Percentiles rank a stretch among this genome's conserved stretches.
Conservation (phyloP, 2,888 invertebrate genomes). For the Ceriagrion tenellum region DNA sequence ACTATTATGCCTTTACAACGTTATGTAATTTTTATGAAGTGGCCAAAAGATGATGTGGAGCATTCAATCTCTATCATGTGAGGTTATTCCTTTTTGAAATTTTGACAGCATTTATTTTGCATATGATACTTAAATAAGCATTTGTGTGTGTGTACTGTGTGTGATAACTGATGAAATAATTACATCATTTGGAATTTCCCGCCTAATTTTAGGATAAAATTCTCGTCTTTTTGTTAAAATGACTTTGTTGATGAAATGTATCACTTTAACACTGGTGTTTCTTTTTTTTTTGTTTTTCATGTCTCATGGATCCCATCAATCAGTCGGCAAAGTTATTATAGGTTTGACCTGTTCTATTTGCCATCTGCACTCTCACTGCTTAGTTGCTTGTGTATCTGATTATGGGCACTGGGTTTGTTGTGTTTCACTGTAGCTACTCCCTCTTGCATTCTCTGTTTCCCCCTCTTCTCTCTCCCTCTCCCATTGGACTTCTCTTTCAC, state of each 20-base stretch:
- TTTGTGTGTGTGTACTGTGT: not conserved
- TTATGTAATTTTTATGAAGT: too few species aligned
- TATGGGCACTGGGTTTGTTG: slow-evolving; percentile 73
- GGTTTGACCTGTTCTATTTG: slow-evolving; percentile 76
- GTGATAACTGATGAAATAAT: not conserved
- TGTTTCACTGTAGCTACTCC: not conserved
- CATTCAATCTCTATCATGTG: too few species aligned
- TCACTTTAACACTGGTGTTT: slow-evolving; percentile 23
- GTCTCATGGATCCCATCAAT: slow-evolving; percentile 70
- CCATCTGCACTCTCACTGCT: slow-evolving; percentile 60
- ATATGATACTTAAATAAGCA: too few species aligned
- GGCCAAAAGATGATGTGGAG: too few species aligned
- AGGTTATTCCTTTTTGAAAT: too few species aligned
- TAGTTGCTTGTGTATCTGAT: slow-evolving; percentile 70
- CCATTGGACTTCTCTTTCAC: not conserved
- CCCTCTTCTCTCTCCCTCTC: not conserved
- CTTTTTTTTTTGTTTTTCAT: slow-evolving; percentile 72
- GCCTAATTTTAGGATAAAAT: not conserved
- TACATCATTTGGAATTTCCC: not conserved
- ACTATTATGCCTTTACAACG: too few species aligned
- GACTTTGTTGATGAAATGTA: not conserved
- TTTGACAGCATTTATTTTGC: too few species aligned
- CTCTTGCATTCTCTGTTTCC: not conserved
- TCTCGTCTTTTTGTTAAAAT: not conserved
- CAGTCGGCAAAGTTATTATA: slow-evolving; percentile 80